Evolutionary conservation across 35 echinoderm and acorn worm genomes (phyloP).

Genomic region (Apostichopus japonicus): DNA sequence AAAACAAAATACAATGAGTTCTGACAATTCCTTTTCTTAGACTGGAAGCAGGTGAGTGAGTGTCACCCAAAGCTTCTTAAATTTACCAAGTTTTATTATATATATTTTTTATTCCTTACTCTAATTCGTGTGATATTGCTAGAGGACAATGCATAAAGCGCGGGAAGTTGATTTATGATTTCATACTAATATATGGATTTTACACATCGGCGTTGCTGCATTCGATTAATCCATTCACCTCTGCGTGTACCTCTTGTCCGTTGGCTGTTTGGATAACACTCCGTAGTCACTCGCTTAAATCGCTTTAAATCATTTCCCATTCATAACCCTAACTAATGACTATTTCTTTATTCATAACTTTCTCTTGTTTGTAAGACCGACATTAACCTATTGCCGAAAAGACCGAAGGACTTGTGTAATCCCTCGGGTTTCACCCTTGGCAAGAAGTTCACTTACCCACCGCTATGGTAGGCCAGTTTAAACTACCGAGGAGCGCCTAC

Average conservation of each 20-base stretch:
- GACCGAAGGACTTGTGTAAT: not conserved
- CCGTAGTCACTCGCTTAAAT: constrained; percentile 20
- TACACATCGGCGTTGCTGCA: no score
- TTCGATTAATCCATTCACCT: not conserved
- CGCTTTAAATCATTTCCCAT: constrained; percentile 41
- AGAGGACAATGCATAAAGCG: no score
- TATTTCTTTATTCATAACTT: constrained; percentile 42
- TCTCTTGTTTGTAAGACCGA: not conserved
- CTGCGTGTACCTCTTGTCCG: not conserved
- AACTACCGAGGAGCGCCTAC: constrained; percentile 2
- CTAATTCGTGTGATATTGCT: no score
- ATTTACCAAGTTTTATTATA: no score
- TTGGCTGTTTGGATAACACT: constrained; percentile 36
- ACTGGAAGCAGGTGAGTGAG: no score
- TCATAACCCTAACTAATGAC: constrained; percentile 42
- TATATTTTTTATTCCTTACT: no score
- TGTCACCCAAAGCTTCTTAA: no score
- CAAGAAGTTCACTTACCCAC: not conserved
- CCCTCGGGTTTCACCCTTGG: not conserved
- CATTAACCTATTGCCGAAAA: constrained; percentile 10
- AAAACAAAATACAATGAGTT: no score
- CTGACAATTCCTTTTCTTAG: no score
- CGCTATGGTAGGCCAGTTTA: no score
- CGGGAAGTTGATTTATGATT: no score
- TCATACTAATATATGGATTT: no score